Evolutionary conservation across 2,888 invertebrate genomes (phyloP).

Genomic region (Bruchidius siliquastri): DNA sequence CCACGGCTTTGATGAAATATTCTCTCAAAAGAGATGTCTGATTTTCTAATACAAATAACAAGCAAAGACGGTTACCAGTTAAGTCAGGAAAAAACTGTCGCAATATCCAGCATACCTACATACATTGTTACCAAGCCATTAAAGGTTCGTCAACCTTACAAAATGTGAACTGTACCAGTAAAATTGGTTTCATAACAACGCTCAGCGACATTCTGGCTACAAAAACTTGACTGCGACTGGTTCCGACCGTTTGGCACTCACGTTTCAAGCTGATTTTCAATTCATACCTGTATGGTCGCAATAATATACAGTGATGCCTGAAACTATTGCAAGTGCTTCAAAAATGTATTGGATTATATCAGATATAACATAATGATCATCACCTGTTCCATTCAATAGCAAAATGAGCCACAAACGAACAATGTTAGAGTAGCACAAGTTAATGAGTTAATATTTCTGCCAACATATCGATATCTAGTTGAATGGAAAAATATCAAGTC

Average conservation of each 20-base stretch:
- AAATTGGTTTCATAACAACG: background rate
- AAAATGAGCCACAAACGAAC: too few species aligned
- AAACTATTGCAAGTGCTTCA: background rate
- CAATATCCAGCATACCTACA: background rate
- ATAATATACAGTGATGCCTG: background rate
- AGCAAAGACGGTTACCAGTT: background rate
- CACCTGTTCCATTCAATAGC: too few species aligned
- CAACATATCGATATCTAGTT: too few species aligned
- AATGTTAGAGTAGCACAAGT: too few species aligned
- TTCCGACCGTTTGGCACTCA: background rate
- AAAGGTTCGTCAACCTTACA: background rate
- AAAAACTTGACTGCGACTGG: background rate
- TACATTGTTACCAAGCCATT: background rate
- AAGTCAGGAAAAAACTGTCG: background rate
- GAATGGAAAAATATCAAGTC: too few species aligned
- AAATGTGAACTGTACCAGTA: background rate
- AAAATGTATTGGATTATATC: background rate
- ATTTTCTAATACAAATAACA: background rate
- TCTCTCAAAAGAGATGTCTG: too few species aligned
- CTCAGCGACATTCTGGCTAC: background rate
- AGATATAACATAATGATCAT: too few species aligned
- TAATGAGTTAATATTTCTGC: too few species aligned
- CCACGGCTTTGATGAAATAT: too few species aligned
- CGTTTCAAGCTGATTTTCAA: background rate
- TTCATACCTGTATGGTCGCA: background rate